Conservation (phyloP, 2,888 invertebrate species). For the Horisme vitalbata region DNA sequence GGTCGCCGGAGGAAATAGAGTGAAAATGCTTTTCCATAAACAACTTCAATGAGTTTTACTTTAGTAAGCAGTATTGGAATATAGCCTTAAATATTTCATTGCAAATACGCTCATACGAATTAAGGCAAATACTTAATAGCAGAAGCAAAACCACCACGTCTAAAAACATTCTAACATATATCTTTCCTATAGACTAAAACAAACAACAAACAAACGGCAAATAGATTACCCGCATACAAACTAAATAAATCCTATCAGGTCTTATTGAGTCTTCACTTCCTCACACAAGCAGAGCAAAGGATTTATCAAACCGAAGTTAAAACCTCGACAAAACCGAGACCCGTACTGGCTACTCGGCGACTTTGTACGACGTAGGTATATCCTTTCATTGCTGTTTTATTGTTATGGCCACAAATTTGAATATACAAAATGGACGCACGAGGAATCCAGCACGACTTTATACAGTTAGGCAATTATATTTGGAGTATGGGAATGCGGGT, state of each 20-base stretch:
- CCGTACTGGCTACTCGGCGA: slow-evolving; percentile 15
- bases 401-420: slow-evolving; percentile 11
- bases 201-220: slow-evolving; percentile 12
- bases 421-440: not conserved
- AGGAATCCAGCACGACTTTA: no score
- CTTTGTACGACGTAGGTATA: slow-evolving; percentile 12
- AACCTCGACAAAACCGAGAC: slow-evolving; percentile 14
- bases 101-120: no score
- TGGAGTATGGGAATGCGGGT: no score
- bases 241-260: slow-evolving; percentile 27
- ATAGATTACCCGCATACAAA: slow-evolving; percentile 6
- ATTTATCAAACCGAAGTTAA: slow-evolving; percentile 31
- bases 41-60: no score
- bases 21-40: not conserved
- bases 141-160: no score
- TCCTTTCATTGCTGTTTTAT: slow-evolving; percentile 15
- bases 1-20: slow-evolving; percentile 3
- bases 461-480: no score
- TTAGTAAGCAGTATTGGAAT: no score
- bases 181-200: no score
- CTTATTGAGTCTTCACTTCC: slow-evolving; percentile 27
- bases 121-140: no score
- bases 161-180: no score
- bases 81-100: no score
- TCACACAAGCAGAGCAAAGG: slow-evolving; percentile 25